These are phyloP conservation scores for Gasterosteus nipponicus DNA, from an alignment of 2,113 vertebrate species.

Conservation along the genomic window DNA sequence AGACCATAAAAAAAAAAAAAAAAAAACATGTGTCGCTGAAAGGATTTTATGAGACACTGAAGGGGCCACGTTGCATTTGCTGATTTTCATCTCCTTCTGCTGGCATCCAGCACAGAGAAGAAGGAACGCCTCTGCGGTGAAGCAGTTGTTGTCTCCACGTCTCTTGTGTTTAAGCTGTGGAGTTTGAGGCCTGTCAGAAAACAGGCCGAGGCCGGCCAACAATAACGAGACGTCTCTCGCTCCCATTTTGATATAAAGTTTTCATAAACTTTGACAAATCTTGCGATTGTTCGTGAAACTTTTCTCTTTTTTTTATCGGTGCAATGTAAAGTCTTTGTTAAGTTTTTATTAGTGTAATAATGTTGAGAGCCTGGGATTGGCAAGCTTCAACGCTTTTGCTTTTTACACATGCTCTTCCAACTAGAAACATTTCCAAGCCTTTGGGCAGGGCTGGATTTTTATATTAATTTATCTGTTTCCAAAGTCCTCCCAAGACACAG, in stretches of 20 bases:
- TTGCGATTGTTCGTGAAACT: conserved; percentile 31
- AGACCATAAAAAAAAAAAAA: conserved; percentile 45
- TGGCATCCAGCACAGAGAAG: conserved; percentile 53
- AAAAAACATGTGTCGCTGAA: conserved; percentile 76
- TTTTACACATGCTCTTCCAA: conserved; percentile 43
- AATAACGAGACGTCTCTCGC: conserved; percentile 59
- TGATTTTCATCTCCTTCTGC: conserved; percentile 63
- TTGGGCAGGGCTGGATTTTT: conserved; percentile 27
- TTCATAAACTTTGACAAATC: conserved; percentile 71
- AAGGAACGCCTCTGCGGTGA: conserved; percentile 61
- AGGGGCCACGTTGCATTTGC: conserved; percentile 60
- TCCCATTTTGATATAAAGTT: conserved; percentile 50
- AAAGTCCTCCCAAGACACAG: conserved; percentile 30
- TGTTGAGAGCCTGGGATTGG: conserved; percentile 34
- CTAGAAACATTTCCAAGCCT: conserved; percentile 22
- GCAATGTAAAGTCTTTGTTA: conserved; percentile 40
- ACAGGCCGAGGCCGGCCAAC: conserved; percentile 56
- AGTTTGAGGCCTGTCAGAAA: conserved; percentile 70
- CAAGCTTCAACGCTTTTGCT: conserved; percentile 34
- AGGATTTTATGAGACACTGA: conserved; percentile 68
- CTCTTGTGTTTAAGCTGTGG: conserved; percentile 60
- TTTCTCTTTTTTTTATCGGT: conserved; percentile 29
- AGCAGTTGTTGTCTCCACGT: conserved; percentile 70
- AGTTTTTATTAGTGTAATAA: conserved; percentile 59
- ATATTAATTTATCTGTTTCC: conserved; percentile 27